Evolutionary conservation across 2,888 invertebrate species (phyloP).

Genomic region (Pollenia griseotomentosa): DNA sequence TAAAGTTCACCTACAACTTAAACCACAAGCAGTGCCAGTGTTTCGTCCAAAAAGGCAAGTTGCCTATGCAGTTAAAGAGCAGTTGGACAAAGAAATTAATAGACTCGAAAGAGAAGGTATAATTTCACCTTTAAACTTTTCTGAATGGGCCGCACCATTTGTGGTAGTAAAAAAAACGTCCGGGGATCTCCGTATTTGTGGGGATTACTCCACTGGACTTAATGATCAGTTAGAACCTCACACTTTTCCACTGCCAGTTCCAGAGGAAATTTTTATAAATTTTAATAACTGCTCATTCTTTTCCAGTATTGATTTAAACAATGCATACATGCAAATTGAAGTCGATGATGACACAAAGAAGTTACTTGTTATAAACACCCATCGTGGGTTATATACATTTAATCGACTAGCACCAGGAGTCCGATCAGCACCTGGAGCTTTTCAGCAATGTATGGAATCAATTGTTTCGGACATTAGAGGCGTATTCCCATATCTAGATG

Average conservation of each 20-base stretch:
- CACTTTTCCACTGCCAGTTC: slow-evolving; percentile 71
- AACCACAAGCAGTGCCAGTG: slow-evolving; percentile 59
- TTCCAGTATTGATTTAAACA: slow-evolving; percentile 70
- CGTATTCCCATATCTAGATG: no score
- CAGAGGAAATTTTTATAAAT: slow-evolving; percentile 72
- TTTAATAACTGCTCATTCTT: slow-evolving; percentile 59
- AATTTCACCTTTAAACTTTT: slow-evolving; percentile 70
- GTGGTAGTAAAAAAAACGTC: slow-evolving; percentile 69
- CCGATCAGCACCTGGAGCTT: no score
- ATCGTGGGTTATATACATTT: background rate
- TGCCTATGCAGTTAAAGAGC: slow-evolving; percentile 67
- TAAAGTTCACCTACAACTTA: slow-evolving; percentile 56
- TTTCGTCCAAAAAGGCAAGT: slow-evolving; percentile 70
- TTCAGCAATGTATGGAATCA: no score
- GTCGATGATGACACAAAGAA: slow-evolving; percentile 72
- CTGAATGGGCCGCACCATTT: slow-evolving; percentile 74
- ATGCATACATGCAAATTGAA: slow-evolving; percentile 73
- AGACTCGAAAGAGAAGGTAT: slow-evolving; percentile 63
- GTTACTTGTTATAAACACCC: slow-evolving; percentile 69
- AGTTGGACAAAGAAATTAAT: slow-evolving; percentile 60
- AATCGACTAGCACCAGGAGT: no score
- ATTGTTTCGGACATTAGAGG: no score
- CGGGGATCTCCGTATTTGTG: slow-evolving; percentile 73
- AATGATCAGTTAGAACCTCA: slow-evolving; percentile 73
- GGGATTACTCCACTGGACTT: slow-evolving; percentile 74